These are phyloP conservation scores for Symphodus melops DNA, from an alignment of 2,113 vertebrate genomes.

Conservation along the genomic window DNA sequence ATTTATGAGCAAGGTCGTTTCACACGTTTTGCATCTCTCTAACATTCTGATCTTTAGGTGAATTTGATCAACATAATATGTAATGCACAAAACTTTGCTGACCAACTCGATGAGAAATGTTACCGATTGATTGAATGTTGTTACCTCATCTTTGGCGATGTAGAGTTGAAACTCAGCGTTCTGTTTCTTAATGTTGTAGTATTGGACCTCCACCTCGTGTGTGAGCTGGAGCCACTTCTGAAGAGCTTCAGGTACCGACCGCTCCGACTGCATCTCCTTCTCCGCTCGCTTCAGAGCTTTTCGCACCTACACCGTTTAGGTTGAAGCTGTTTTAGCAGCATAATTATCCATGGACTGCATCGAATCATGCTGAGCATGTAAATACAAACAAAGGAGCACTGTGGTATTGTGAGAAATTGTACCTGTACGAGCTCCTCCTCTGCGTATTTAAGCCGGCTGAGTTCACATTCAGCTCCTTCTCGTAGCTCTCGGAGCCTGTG, in stretches of 20 bases:
- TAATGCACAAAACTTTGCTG: background rate
- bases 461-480: conserved; percentile 94
- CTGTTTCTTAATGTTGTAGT: conserved; percentile 99
- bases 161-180: conserved; percentile 93
- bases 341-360: background rate
- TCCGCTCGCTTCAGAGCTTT: conserved; percentile 98
- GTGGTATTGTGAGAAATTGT: background rate
- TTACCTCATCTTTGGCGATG: conserved; percentile 96
- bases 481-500: conserved; percentile 90
- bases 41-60: too few relatives aligned
- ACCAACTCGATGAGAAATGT: background rate
- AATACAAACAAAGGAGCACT: background rate
- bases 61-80: too few relatives aligned
- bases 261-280: conserved; percentile 93
- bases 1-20: too few relatives aligned
- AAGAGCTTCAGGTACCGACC: conserved; percentile 94
- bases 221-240: conserved; percentile 99
- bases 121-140: too few relatives aligned
- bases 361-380: too few relatives aligned
- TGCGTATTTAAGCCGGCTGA: conserved; percentile 96
- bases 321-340: conserved; percentile 17
- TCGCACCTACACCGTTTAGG: conserved; percentile 85
- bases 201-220: conserved; percentile 98
- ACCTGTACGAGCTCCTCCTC: conserved; percentile 99
- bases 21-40: too few relatives aligned